A percentile compares a stretch with the other conserved stretches of the same genome.
These are phyloP conservation scores for Cephus cinctus DNA, from an alignment of 1,140 invertebrate genomes.

Conservation along the genomic window DNA sequence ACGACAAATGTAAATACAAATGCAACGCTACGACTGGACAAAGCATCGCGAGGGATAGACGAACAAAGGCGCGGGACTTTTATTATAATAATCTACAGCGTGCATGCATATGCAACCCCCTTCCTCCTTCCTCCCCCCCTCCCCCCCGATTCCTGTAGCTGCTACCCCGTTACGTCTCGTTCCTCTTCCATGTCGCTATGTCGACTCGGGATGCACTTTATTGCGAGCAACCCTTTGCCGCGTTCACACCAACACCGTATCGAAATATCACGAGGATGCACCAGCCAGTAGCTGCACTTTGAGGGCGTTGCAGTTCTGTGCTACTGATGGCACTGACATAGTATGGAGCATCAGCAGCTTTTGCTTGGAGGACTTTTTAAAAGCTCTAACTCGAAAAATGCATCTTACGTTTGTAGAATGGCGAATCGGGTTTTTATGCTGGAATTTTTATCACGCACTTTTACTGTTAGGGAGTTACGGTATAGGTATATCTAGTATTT, in stretches of 20 bases:
- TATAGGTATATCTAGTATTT: too few relatives aligned
- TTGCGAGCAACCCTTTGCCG: constrained; percentile 18
- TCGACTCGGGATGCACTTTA: constrained; percentile 26
- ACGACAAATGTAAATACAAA: constrained; percentile 29
- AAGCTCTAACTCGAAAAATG: too few relatives aligned
- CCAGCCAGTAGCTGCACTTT: too few relatives aligned
- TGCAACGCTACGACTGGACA: constrained; percentile 20
- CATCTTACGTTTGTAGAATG: too few relatives aligned
- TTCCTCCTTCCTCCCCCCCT: constrained; percentile 6
- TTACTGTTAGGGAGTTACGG: too few relatives aligned
- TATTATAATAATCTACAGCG: constrained; percentile 36
- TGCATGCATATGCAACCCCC: constrained; percentile 14
- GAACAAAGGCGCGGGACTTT: constrained; percentile 28
- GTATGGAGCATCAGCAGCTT: too few relatives aligned
- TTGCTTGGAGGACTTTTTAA: too few relatives aligned
- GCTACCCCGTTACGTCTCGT: constrained; percentile 7
- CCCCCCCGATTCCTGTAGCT: constrained; percentile 12
- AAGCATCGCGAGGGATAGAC: constrained; percentile 15
- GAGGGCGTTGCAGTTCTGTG: too few relatives aligned
- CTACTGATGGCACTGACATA: too few relatives aligned
- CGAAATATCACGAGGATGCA: constrained; percentile 11
- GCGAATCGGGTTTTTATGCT: too few relatives aligned
- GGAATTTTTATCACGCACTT: too few relatives aligned
- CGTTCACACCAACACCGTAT: too few relatives aligned
- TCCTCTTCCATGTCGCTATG: constrained; percentile 12